Evolutionary conservation across 2,888 invertebrate genomes (phyloP), one percentile per base, ranked within the genome.

Genomic region (Neuroscelio doddi): DNA sequence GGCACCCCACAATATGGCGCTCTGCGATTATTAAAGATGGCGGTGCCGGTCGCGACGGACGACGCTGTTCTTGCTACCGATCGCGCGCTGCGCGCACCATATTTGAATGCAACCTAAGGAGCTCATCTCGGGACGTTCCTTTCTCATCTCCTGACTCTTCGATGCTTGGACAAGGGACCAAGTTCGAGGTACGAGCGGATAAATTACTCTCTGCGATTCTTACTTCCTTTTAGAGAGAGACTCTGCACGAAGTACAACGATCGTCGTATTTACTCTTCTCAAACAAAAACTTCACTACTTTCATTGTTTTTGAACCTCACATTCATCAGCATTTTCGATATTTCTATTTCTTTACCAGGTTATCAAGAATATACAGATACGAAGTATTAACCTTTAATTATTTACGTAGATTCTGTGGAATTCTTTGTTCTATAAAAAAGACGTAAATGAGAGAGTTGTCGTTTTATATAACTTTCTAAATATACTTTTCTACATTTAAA

Each of bases 1-100:
- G 66, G 71, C 70, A 70, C 68, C 71, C 74, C 63, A 71, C 75
- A 75, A 72, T 77, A 80, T 78, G 75, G 78, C 78, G 79, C 66
- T 63, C 69, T 59, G 73, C 65, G 77, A 74, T 81, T 80, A 81
- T 81, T 80, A 81, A 81, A 80, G 79, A 81, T 81, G 80, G 80
- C 79, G 78, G 57, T 45, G 63, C 14, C 56, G 45, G 51, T 55
- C 45, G 64, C 59, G 49, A 49, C 47, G 45, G 52, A 38, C 34
- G 47, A 17, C 45, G 14, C 41, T 34, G 67, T 76, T 75, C 69
- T 76, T 70, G 67, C 42, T 38, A 14, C 42, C 55, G 53, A 39
- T 45, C 64, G 27, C 47, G 57, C 32, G 38, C 56, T 36, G 17
- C 24, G 29, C 68, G 59, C 67, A 72, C 75, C 76, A 76, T 77